These are phyloP conservation scores for Eupsittula cactorum DNA, from an alignment of 2,113 vertebrate species.

Conservation along the genomic window DNA sequence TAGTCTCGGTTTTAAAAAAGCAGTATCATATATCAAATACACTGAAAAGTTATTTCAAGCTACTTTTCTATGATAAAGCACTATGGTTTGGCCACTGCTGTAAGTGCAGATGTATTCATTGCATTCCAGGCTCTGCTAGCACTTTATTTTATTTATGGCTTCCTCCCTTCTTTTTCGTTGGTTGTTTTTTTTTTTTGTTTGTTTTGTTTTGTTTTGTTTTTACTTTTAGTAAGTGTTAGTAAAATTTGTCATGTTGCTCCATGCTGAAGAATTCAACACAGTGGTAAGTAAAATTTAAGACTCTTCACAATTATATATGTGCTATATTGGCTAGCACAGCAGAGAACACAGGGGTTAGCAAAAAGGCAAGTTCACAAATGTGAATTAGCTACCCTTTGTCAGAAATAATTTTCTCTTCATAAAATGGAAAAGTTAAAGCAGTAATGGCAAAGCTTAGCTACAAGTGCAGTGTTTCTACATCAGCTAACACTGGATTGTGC, in stretches of 20 bases:
- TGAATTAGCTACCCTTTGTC: slow-evolving; percentile 9
- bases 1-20: slow-evolving; percentile 39
- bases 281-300: background rate
- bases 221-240: slow-evolving; percentile 22
- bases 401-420: background rate
- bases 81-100: background rate
- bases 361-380: background rate
- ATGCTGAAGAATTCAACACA: background rate
- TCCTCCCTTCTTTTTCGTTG: background rate
- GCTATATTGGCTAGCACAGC: background rate
- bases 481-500: accelerated
- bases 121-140: background rate
- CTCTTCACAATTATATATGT: background rate
- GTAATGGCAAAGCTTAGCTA: background rate
- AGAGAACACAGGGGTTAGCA: background rate
- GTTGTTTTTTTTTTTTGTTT: background rate
- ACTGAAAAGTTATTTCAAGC: slow-evolving; percentile 46
- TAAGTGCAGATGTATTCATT: slow-evolving; percentile 14
- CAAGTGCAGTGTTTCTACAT: background rate
- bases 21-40: slow-evolving; percentile 25
- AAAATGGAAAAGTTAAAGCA: background rate
- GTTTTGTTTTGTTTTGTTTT: background rate
- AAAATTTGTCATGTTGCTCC: background rate
- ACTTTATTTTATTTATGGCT: slow-evolving; percentile 43
- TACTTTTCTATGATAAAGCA: slow-evolving; percentile 50